Percentiles rank a stretch among this genome's conserved stretches.
phyloP scores from a whole-genome alignment of 2,113 vertebrate species.

The Opisthocomus hoazin region DNA sequence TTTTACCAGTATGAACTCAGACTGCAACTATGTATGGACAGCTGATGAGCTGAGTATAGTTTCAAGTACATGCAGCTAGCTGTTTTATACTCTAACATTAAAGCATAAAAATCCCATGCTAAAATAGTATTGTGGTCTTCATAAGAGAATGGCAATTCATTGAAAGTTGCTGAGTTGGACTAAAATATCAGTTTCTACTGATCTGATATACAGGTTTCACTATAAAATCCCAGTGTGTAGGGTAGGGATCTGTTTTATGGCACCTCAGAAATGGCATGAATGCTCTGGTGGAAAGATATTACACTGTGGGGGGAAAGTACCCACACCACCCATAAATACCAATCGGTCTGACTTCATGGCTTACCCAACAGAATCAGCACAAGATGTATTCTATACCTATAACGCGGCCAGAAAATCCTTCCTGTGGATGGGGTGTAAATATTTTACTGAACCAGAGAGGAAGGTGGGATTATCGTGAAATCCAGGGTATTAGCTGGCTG shows the following conservation, averaged over 20 bases:
- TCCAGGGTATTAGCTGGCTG: background rate
- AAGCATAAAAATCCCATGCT: background rate
- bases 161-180: background rate
- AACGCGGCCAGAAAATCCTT: background rate
- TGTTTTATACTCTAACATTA: fast-evolving
- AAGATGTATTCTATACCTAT: background rate
- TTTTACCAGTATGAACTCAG: background rate
- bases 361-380: background rate
- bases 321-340: background rate
- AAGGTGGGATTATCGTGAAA: fast-evolving
- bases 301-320: background rate
- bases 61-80: background rate
- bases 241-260: background rate
- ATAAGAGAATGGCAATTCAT: background rate
- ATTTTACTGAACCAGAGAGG: background rate
- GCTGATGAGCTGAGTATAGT: background rate
- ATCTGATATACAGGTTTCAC: background rate
- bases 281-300: background rate
- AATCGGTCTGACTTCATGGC: background rate
- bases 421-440: background rate
- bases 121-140: background rate
- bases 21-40: background rate
- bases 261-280: background rate
- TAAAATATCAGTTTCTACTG: background rate
- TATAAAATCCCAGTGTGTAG: background rate